Conservation (phyloP, 2,888 invertebrate genomes). For the Anodontia alba region DNA sequence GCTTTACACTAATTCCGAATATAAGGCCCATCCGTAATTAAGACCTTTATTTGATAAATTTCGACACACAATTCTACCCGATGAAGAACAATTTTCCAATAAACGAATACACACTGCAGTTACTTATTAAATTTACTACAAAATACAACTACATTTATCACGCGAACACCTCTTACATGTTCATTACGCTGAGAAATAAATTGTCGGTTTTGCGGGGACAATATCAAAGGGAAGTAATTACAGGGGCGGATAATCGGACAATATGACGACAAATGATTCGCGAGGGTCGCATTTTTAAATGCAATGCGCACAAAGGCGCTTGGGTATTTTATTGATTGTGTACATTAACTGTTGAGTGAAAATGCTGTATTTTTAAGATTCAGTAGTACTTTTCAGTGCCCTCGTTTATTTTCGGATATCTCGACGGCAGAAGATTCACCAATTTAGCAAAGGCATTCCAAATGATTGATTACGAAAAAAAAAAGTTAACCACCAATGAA, state of each 20-base stretch:
- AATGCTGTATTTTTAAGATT: neutral
- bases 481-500: neutral
- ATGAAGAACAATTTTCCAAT: neutral
- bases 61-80: neutral
- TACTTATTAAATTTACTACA: neutral
- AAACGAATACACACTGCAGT: neutral
- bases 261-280: no score
- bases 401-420: neutral
- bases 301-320: no score
- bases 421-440: neutral
- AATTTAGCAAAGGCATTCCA: neutral
- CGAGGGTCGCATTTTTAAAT: no score
- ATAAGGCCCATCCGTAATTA: no score
- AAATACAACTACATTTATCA: neutral
- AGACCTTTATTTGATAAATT: no score
- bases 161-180: neutral
- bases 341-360: neutral
- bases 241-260: no score
- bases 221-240: no score
- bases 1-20: neutral
- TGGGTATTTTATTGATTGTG: neutral
- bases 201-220: no score
- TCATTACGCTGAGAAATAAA: neutral
- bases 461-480: neutral
- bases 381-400: constrained; percentile 2